Evolutionary conservation across 2,113 vertebrate genomes (phyloP), one percentile per base, ranked within the genome.

Genomic region (Otis tarda): DNA sequence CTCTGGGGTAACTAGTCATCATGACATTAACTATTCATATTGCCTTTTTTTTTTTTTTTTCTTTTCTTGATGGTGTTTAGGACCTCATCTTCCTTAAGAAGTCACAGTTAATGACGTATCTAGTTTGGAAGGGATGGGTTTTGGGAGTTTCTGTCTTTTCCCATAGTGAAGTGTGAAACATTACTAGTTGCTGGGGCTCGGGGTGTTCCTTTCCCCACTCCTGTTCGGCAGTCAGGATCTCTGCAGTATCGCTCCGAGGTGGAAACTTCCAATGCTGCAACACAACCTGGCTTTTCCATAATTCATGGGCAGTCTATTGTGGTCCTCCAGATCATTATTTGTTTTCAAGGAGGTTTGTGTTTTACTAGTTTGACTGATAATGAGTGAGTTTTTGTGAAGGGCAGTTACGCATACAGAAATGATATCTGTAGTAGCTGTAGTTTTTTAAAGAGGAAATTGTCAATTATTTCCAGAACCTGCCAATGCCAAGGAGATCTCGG

Each of bases 191-290:
- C 9, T 49, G 17, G 39, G 57, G 45, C 31, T 57, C 18, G 6
- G 39, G 1, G 2, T 24, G 23, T 24, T 83, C 6, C 24, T 78
- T 73, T 64, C 37, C 24, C 10, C 21, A 3, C n/a, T 93, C 24
- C 23, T 35, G n/a, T 59, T 84, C 31, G 30, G 49, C 59, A 49
- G 33, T n/a, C 19, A 14, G 47, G 53, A 73, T 79, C 45, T 76
- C 33, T 33, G 43, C 37, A 67, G 19, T 2, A 0, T 45, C 7
- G 1, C 50, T 11, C 37, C 41, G 70, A 41, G 22, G 10, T 37
- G 35, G 70, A 78, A 93, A 37, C 55, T 57, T 85, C 27, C 70
- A 78, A 33, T 35, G 64, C 64, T 88, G 83, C 57, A 81, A 85
- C 33, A 30, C 1, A 12, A 88, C 39, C 53, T 82, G 64, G 24